These are phyloP conservation scores for Poeciliopsis occidentalis DNA, from an alignment of 2,113 vertebrate species.

Conservation along the genomic window DNA sequence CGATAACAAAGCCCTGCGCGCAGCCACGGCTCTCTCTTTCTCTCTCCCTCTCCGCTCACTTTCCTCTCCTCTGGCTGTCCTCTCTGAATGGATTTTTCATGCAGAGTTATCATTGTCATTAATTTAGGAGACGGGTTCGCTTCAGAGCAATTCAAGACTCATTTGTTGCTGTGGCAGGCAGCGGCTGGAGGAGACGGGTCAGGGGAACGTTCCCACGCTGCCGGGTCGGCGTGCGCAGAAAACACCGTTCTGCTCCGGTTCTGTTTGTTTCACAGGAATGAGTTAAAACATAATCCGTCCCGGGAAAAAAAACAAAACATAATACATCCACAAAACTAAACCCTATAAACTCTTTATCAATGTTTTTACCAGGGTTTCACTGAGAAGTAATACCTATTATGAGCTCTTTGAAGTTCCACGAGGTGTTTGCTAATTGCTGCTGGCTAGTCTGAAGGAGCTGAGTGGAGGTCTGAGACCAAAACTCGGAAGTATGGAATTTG, in stretches of 20 bases:
- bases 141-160: slow-evolving; percentile 65
- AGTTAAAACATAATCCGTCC: no score
- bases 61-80: slow-evolving; percentile 55
- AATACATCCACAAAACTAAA: no score
- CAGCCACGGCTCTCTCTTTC: not conserved
- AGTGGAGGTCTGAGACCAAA: no score
- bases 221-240: slow-evolving; percentile 13
- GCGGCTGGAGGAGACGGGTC: not conserved
- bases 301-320: no score
- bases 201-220: slow-evolving; percentile 35
- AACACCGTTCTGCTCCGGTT: not conserved
- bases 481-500: no score
- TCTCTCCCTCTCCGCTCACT: not conserved
- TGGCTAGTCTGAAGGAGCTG: no score
- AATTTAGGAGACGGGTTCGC: slow-evolving; percentile 69
- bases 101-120: slow-evolving; percentile 72
- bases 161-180: slow-evolving; percentile 58
- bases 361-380: no score
- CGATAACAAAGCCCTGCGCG: slow-evolving; percentile 7
- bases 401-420: no score
- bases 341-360: no score
- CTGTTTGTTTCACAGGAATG: not conserved
- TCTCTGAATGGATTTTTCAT: slow-evolving; percentile 70
- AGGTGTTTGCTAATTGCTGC: no score
- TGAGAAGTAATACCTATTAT: no score